Conservation (phyloP, 1,140 invertebrate genomes). For the Magallana ariakensis region DNA sequence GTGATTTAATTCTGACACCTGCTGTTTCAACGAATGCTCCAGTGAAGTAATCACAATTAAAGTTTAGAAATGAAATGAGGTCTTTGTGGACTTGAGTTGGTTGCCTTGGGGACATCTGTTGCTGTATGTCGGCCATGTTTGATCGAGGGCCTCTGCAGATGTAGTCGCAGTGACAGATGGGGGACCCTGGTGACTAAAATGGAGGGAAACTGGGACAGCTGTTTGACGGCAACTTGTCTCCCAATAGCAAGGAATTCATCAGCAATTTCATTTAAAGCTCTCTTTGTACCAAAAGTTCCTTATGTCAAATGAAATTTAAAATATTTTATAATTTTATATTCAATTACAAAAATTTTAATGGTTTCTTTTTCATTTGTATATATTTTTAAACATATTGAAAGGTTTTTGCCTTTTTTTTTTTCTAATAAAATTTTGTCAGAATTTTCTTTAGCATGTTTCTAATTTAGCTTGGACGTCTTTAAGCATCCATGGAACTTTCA, state of each 20-base stretch:
- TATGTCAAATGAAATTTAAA: no score
- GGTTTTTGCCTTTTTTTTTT: not conserved
- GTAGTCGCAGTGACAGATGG: conserved; percentile 8
- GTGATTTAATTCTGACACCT: conserved; percentile 33
- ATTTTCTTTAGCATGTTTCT: not conserved
- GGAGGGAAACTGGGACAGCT: conserved; percentile 18
- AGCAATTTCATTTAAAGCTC: no score
- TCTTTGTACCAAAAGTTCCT: no score
- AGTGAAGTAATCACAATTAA: conserved; percentile 22
- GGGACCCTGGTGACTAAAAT: not conserved
- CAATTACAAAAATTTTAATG: not conserved
- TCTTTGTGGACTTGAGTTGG: conserved; percentile 5
- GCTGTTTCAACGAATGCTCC: conserved; percentile 6
- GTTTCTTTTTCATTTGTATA: not conserved
- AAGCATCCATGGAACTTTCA: no score
- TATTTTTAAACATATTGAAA: not conserved
- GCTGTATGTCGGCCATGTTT: not conserved
- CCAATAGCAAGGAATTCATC: no score
- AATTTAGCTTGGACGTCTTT: no score
- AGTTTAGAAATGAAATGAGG: conserved; percentile 3
- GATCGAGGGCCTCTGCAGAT: conserved; percentile 21
- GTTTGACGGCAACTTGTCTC: not conserved
- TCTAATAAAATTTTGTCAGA: not conserved
- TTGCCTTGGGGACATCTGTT: conserved; percentile 32
- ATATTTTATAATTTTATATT: not conserved